Conservation (phyloP, 2,888 invertebrate species). For the Drosophila monieri region DNA sequence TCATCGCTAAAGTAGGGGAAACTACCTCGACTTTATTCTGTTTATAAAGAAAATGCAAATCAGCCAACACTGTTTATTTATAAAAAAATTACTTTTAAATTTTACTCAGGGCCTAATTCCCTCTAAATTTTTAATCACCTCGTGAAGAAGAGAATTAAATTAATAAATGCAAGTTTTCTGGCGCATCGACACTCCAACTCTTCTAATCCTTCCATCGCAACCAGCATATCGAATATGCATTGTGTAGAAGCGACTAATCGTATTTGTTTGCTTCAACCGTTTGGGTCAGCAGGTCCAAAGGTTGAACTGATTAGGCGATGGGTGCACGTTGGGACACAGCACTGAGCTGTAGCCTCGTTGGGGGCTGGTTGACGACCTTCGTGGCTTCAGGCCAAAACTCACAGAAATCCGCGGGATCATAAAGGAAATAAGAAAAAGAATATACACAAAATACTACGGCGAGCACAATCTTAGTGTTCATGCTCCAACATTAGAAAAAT, state of each 20-base stretch:
- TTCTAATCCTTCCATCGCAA: too few species aligned
- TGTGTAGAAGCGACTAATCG: conserved; percentile 9
- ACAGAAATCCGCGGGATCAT: conserved; percentile 30
- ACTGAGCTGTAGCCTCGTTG: not conserved
- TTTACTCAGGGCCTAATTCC: conserved; percentile 33
- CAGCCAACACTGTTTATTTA: conserved; percentile 59
- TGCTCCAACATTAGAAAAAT: conserved; percentile 56
- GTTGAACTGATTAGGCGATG: conserved; percentile 7
- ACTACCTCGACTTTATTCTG: conserved; percentile 31
- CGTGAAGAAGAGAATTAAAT: conserved; percentile 57
- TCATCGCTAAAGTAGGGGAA: conserved; percentile 10
- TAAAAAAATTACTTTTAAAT: conserved; percentile 61
- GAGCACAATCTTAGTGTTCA: conserved; percentile 1
- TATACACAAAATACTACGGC: conserved; percentile 39
- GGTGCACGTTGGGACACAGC: not conserved
- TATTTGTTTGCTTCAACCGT: conserved; percentile 8
- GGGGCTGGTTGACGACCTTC: not conserved
- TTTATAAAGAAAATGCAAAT: conserved; percentile 51
- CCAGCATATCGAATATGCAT: not conserved
- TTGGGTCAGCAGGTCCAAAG: conserved; percentile 14
- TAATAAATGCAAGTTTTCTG: conserved; percentile 57
- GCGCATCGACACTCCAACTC: not conserved
- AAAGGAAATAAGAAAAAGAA: conserved; percentile 24
- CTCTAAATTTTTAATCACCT: conserved; percentile 31
- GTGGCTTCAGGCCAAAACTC: not conserved